Conservation (phyloP, 2,888 invertebrate species). For the Leptopilina myrica region DNA sequence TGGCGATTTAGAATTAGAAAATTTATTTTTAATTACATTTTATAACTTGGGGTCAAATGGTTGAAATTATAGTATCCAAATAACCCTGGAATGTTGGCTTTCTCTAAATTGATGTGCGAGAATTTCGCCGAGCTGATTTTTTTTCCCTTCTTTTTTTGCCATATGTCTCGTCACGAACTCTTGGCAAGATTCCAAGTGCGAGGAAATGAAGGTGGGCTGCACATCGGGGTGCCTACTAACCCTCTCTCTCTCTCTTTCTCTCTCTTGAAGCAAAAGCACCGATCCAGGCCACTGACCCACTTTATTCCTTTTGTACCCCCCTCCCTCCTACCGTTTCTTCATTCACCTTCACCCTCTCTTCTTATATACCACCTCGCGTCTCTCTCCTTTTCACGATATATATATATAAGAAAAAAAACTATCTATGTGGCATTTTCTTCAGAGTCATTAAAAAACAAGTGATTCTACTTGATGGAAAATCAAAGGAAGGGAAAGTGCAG, state of each 20-base stretch:
- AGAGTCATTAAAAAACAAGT: slow-evolving; percentile 17
- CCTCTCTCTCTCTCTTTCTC: no score
- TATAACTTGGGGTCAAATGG: no score
- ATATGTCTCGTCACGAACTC: slow-evolving; percentile 51
- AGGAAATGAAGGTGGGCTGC: slow-evolving; percentile 53
- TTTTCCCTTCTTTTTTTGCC: not conserved
- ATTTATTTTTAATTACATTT: no score
- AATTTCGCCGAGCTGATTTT: slow-evolving; percentile 36
- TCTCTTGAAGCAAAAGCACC: slow-evolving; percentile 62
- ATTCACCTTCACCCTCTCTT: slow-evolving; percentile 55
- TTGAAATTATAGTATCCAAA: no score
- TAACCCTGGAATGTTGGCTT: not conserved
- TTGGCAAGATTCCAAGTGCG: slow-evolving; percentile 61
- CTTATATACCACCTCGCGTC: not conserved
- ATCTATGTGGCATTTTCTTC: slow-evolving; percentile 11
- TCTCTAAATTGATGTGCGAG: slow-evolving; percentile 35
- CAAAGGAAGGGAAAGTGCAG: not conserved
- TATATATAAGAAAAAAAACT: not conserved
- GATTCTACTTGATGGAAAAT: slow-evolving; percentile 3
- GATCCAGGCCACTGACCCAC: slow-evolving; percentile 73
- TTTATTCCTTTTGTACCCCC: slow-evolving; percentile 65
- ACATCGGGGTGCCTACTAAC: slow-evolving; percentile 51
- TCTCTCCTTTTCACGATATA: slow-evolving; percentile 2
- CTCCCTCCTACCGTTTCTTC: slow-evolving; percentile 55
- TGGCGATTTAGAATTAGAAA: no score